A percentile compares a stretch with the other conserved stretches of the same genome.
Evolutionary conservation across 2,113 vertebrate species (phyloP).

Genomic region (Brachyhypopomus occidentalis): DNA sequence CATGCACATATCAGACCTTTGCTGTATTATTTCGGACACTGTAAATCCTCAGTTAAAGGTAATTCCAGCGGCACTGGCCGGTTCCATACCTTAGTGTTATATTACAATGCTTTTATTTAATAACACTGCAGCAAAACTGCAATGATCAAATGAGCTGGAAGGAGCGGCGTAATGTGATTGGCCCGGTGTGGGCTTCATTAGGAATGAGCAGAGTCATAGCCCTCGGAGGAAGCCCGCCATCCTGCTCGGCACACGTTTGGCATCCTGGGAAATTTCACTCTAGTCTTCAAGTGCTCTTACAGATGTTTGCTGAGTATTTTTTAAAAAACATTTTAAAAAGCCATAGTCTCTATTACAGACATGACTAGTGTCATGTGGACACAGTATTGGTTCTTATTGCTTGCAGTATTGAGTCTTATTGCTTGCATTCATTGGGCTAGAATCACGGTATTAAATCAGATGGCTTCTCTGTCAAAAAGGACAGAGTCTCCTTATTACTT

Average conservation of each 20-base stretch:
- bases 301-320: too few species aligned
- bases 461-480: not conserved
- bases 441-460: not conserved
- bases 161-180: slow-evolving; percentile 3
- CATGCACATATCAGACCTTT: not conserved
- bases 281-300: not conserved
- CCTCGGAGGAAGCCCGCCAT: not conserved
- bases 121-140: slow-evolving; percentile 8
- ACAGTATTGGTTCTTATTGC: not conserved
- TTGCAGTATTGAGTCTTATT: not conserved
- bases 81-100: not conserved
- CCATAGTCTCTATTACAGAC: not conserved
- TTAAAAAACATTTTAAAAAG: not conserved
- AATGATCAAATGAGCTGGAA: not conserved
- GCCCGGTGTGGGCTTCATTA: slow-evolving; percentile 7
- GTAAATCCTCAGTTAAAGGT: not conserved
- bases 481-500: too few species aligned
- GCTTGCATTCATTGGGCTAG: not conserved
- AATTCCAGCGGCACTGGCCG: not conserved
- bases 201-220: not conserved
- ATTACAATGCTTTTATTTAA: slow-evolving; percentile 9
- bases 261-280: not conserved
- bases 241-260: not conserved
- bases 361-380: not conserved
- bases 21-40: not conserved